Conservation (phyloP, 1,140 invertebrate species). For the Drosophila bocqueti region DNA sequence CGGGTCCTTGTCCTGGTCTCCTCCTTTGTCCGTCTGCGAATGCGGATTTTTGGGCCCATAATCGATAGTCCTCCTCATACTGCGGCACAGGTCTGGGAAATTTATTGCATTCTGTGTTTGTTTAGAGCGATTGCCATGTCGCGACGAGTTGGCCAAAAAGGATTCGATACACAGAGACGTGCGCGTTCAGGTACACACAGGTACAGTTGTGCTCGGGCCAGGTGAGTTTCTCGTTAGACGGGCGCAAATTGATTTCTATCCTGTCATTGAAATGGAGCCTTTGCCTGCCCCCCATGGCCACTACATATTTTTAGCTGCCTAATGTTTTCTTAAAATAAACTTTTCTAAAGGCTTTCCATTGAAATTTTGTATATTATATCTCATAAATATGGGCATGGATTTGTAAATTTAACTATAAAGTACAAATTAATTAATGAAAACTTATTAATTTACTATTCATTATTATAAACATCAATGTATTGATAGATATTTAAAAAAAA, state of each 20-base stretch:
- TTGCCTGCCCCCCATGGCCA: no score
- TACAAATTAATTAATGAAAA: neutral
- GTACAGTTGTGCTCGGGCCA: slow-evolving; percentile 63
- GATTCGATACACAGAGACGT: slow-evolving; percentile 55
- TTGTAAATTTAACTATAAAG: neutral
- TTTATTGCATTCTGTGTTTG: slow-evolving; percentile 83
- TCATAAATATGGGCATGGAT: neutral
- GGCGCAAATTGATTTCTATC: slow-evolving; percentile 24
- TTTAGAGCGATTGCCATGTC: slow-evolving; percentile 75
- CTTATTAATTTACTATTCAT: neutral
- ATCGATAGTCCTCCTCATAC: slow-evolving; percentile 61
- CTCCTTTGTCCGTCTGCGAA: slow-evolving; percentile 49
- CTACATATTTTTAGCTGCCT: neutral
- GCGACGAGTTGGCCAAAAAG: slow-evolving; percentile 33
- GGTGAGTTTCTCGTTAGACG: slow-evolving; percentile 8
- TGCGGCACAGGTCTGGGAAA: slow-evolving; percentile 21
- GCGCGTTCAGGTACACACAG: slow-evolving; percentile 14
- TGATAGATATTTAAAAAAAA: neutral
- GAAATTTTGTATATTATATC: neutral
- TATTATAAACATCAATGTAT: neutral
- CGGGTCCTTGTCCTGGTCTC: slow-evolving; percentile 5
- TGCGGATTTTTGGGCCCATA: slow-evolving; percentile 62
- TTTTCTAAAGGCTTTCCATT: neutral
- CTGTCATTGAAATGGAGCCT: slow-evolving; percentile 8
- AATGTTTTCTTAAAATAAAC: neutral